These are phyloP conservation scores for Gymnopithys bicolor DNA, from an alignment of 2,797 vertebrate species.

Conservation along the genomic window DNA sequence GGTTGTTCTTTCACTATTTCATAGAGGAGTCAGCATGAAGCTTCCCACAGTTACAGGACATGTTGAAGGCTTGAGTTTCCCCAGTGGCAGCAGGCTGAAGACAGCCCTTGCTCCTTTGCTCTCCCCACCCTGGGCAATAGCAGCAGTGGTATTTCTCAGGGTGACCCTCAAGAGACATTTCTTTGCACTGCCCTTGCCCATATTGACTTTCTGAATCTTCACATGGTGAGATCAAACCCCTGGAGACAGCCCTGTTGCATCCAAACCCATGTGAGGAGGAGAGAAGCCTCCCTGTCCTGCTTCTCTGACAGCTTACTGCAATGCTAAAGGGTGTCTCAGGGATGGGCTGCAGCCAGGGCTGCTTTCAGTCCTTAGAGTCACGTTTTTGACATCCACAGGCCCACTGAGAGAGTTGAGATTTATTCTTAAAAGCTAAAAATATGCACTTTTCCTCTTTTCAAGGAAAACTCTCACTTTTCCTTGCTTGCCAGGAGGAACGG, in stretches of 20 bases:
- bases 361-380: not conserved
- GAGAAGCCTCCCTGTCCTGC: not conserved
- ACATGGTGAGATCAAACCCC: not conserved
- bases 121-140: not conserved
- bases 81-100: not conserved
- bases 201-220: not conserved
- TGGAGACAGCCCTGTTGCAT: fast-evolving
- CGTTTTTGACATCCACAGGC: not conserved
- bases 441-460: not conserved
- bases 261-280: not conserved
- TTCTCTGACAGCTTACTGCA: not conserved
- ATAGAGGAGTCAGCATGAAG: not conserved
- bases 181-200: not conserved
- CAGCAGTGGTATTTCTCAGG: not conserved
- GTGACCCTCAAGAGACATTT: not conserved
- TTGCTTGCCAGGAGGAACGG: not conserved
- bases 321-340: not conserved
- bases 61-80: not conserved
- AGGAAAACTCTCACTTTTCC: not conserved
- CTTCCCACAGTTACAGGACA: not conserved
- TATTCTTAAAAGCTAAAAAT: not conserved
- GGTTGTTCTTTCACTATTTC: not conserved
- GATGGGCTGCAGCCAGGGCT: not conserved
- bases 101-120: fast-evolving
- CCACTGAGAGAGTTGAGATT: not conserved